Percentiles rank a stretch among this genome's conserved stretches.
These are phyloP conservation scores for Sapajus apella DNA, from an alignment of 2,113 vertebrate species.

Conservation along the genomic window DNA sequence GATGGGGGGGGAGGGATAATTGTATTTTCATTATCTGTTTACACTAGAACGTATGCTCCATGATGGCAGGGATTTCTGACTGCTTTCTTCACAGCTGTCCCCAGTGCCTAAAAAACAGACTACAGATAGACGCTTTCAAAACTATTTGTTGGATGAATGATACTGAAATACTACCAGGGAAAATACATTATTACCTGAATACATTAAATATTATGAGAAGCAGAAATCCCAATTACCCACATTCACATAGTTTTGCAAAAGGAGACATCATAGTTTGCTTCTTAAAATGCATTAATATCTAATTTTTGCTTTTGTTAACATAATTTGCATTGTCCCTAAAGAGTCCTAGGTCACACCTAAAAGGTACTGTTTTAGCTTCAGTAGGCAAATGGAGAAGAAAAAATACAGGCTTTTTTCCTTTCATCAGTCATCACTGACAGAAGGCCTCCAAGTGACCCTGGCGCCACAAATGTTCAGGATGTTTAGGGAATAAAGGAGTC, in stretches of 20 bases:
- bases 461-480: not conserved
- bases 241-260: not conserved
- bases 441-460: constrained; percentile 2
- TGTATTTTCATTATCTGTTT: not conserved
- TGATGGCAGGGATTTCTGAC: not conserved
- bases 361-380: not conserved
- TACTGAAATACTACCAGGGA: not conserved
- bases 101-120: not conserved
- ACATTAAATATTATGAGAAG: not conserved
- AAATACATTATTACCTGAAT: not conserved
- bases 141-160: not conserved
- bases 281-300: not conserved
- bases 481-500: not conserved
- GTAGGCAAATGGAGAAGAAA: not conserved
- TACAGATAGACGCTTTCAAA: not conserved
- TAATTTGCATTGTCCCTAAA: not conserved
- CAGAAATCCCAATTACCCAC: not conserved
- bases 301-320: constrained; percentile 9
- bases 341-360: not conserved
- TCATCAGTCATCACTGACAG: constrained; percentile 16
- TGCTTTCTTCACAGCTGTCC: not conserved
- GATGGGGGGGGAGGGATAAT: not conserved
- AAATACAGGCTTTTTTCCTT: constrained; percentile 9
- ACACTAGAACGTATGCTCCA: not conserved
- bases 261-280: not conserved